Conservation (phyloP, 2,113 vertebrate species). For the Murina feae region DNA sequence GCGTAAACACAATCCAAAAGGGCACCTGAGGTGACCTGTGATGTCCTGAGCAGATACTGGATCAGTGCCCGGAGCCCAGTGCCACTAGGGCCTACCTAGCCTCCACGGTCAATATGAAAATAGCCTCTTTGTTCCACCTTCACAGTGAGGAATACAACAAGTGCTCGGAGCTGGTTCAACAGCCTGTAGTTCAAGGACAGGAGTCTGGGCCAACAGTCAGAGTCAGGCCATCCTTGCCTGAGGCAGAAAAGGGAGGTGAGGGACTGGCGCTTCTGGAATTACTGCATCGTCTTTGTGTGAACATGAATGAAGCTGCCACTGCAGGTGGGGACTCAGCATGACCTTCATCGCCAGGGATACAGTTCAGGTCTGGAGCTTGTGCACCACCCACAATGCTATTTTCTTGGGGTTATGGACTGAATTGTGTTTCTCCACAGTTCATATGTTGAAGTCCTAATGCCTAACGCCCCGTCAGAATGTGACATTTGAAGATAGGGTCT, state of each 20-base stretch:
- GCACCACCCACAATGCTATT: too few relatives aligned
- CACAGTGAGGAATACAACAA: not conserved
- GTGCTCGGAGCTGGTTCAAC: not conserved
- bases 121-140: not conserved
- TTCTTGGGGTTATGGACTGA: not conserved
- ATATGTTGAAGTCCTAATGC: not conserved
- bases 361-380: not conserved
- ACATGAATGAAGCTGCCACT: not conserved
- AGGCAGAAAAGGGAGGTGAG: not conserved
- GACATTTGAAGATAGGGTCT: not conserved
- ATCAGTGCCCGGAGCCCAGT: not conserved
- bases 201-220: not conserved
- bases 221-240: not conserved
- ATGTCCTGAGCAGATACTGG: not conserved
- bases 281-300: accelerated
- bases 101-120: not conserved
- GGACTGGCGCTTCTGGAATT: not conserved
- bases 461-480: not conserved
- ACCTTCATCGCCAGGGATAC: too few relatives aligned
- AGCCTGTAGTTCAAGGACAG: not conserved
- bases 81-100: not conserved
- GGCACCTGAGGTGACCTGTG: not conserved
- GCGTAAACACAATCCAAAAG: slow-evolving; percentile 16
- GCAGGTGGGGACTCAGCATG: too few relatives aligned
- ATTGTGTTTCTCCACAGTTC: not conserved